Base-by-base conservation (phyloP, 2,888 invertebrate species). In the Xanthorhoe spadicearia region DNA sequence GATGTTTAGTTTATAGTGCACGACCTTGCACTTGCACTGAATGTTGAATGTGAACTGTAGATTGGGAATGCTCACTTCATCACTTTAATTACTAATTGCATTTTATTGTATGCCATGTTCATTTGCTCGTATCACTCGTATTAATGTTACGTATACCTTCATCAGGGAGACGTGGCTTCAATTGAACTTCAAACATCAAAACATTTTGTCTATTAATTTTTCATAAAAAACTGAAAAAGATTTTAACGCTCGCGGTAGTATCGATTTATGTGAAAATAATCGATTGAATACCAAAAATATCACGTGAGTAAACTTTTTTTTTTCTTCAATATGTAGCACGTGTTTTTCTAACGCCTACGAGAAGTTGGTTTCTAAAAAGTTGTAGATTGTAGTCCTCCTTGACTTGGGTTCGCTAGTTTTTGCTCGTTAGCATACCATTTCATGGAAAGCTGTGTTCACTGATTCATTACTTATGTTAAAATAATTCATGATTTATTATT, bases 1-100 rank as follows among this genome's bases (percentile, higher is more conserved):
- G 74, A 75, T 80, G 82, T 81, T 77, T 38, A 38, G 46, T 46
- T 15, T 79, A 81, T 73, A 73, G 73, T 83, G 81, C 81, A 84
- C 80, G 75, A 74, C 19, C 51, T 58, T 63, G 76, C 75, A 76
- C 72, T 76, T 71, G 71, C 79, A 74, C 71, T 82, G 79, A 77
- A 81, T 88, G 88, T 88, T 89, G 86, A 88, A 89, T 92, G 91
- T 91, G 89, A 88, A 89, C 88, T 89, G 88, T 92, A 90, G 90
- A 69, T 80, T 78, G 80, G 82, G 85, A 89, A 89, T 89, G 89
- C 79, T 73, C 71, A 71, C 66, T 55, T 60, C 61, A 62, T 65
- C 62, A 55, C 56, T 17, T 62, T 23, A 55, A 43, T 62, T 51
- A 51, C 4, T 32, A 50, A 35, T 5, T 46, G 28, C 57, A 57